Base-by-base conservation (phyloP, 2,113 vertebrate genomes). In the Chionomys nivalis region DNA sequence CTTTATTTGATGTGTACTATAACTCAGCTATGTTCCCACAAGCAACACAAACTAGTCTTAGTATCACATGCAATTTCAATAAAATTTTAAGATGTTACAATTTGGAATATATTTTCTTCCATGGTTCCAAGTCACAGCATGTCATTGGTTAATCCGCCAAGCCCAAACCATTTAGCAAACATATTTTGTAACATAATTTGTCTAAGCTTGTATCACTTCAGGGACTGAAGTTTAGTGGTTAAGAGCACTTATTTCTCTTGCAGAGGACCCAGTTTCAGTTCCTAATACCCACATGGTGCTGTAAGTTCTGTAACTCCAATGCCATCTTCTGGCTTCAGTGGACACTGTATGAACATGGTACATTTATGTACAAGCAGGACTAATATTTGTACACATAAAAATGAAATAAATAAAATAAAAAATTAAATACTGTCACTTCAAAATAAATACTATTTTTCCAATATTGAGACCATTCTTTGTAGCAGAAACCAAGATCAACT, bases 1-100 rank as follows among this genome's bases (percentile, higher is more conserved):
- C 16, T 95, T 95, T 65, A 90, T 76, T 93, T 95, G 36, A 61
- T 87, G 47, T 85, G 19, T 58, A 26, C 31, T 94, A 58, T 89
- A 89, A 89, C 23, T 96, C 85, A 93, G 14, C 28, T 7, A 63
- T 87, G 31, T 78, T 28, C 87, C 95, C 36, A 70, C 68, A 90
- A 83, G 44, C 5, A 93, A 91, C 24, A 73, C 21, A 85, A 82
- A 77, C 39, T 47, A 87, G 92, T 89, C 5, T 93, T 95, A 87
- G 91, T 79, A 75, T 31, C 36, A 76, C 19, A 83, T 65, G 47
- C 1, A 93, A 93, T 91, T 95, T 83, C 55, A 83, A 93, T 93
- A 76, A 92, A 93, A 63, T 2, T 19, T 90, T 63, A 91, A 83
- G 58, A 52, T 73, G 91, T 78, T 82, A 55, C 55, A 87, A 49